A percentile compares a stretch with the other conserved stretches of the same genome.
These are phyloP conservation scores for Ischnus inquisitorius DNA, from an alignment of 2,888 invertebrate genomes.

Conservation along the genomic window DNA sequence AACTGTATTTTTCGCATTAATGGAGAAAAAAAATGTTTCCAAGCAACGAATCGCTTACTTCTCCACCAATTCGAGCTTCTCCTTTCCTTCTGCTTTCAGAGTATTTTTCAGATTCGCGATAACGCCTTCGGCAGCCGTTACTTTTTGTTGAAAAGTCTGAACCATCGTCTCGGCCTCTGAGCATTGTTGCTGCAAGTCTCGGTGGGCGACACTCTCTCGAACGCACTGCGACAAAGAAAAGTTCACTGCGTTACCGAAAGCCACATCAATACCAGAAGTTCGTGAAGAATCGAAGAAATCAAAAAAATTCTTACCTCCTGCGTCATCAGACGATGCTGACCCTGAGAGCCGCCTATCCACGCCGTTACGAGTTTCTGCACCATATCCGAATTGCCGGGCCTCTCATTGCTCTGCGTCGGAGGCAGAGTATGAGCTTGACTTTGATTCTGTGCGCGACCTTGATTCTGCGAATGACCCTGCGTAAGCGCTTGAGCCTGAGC, in stretches of 20 bases:
- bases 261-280: background rate
- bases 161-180: constrained; percentile 59
- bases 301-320: constrained; percentile 45
- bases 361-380: constrained; percentile 56
- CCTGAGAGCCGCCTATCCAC: constrained; percentile 48
- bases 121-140: constrained; percentile 65
- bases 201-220: constrained; percentile 46
- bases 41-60: constrained; percentile 57
- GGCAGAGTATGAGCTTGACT: background rate
- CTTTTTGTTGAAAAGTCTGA: constrained; percentile 69
- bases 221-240: constrained; percentile 23
- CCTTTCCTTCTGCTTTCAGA: constrained; percentile 53
- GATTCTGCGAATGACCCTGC: background rate
- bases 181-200: constrained; percentile 56
- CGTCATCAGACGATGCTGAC: constrained; percentile 34
- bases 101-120: constrained; percentile 49
- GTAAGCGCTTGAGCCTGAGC: background rate
- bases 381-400: constrained; percentile 39
- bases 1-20: background rate
- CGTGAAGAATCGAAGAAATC: background rate
- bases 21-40: background rate
- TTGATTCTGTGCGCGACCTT: background rate
- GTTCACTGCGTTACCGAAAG: no score
- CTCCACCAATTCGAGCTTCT: constrained; percentile 40
- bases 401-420: background rate